phyloP scores from a whole-genome alignment of 2,113 vertebrate species.

The Poicephalus meyeri region DNA sequence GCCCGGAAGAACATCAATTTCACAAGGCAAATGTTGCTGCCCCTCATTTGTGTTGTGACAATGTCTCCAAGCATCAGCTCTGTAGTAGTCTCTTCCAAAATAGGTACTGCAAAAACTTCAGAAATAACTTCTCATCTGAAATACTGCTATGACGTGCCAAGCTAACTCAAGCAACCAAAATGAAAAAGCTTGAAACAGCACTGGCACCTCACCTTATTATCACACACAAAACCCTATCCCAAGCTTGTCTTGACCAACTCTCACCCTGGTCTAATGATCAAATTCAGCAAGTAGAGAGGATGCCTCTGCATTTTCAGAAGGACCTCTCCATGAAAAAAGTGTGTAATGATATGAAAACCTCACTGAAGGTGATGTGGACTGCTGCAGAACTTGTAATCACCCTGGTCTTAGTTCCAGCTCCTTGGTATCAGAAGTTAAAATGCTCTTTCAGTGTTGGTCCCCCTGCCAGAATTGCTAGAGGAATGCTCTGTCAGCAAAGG shows the following conservation, averaged over 20 bases:
- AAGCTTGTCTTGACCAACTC: not conserved
- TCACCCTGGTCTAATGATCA: not conserved
- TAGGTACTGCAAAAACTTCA: not conserved
- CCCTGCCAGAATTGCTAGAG: not conserved
- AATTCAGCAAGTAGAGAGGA: not conserved
- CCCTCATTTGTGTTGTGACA: not conserved
- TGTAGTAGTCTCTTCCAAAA: not conserved
- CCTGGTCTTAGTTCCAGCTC: not conserved
- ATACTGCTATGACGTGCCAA: accelerated
- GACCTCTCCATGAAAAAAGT: not conserved
- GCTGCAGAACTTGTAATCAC: not conserved
- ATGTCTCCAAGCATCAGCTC: not conserved
- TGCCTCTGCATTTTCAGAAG: not conserved
- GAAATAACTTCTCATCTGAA: not conserved
- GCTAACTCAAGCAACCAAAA: not conserved
- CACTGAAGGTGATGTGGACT: not conserved
- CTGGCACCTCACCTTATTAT: not conserved
- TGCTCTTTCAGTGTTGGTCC: not conserved
- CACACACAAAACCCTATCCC: not conserved
- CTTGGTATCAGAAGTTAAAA: not conserved
- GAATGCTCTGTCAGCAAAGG: not conserved
- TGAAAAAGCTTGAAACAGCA: not conserved
- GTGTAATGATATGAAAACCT: not conserved
- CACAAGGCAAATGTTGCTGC: not conserved
- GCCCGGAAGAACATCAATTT: not conserved